Evolutionary conservation across 2,888 invertebrate genomes (phyloP).

Genomic region (Xestoiulus laeticollis): DNA sequence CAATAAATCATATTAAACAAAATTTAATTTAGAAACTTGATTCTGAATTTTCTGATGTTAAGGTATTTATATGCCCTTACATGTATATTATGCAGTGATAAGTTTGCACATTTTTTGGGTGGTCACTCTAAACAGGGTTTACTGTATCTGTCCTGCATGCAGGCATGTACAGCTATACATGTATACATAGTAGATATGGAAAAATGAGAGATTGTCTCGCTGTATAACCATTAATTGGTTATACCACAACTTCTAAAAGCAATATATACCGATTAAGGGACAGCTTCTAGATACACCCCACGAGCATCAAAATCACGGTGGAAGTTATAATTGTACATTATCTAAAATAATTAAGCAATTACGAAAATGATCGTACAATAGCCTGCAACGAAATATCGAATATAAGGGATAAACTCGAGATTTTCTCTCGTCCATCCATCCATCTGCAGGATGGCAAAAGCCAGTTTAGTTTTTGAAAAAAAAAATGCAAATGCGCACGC

Average conservation of each 20-base stretch:
- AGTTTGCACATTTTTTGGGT: too few relatives aligned
- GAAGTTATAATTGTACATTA: background rate
- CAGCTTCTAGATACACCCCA: background rate
- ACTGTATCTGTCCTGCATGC: too few relatives aligned
- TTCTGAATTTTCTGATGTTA: too few relatives aligned
- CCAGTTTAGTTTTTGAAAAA: background rate
- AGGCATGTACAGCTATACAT: too few relatives aligned
- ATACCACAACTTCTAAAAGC: background rate
- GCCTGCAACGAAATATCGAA: background rate
- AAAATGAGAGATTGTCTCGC: too few relatives aligned
- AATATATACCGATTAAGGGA: too few relatives aligned
- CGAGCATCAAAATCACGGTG: background rate
- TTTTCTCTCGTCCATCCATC: background rate
- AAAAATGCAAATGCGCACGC: constrained; percentile 37
- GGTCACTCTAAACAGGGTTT: too few relatives aligned
- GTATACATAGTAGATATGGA: too few relatives aligned
- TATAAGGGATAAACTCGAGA: background rate
- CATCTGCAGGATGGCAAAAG: background rate
- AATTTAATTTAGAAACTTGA: too few relatives aligned
- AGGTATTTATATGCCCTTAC: too few relatives aligned
- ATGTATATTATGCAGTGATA: too few relatives aligned
- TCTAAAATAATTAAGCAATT: background rate
- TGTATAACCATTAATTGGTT: background rate
- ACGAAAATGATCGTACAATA: background rate
- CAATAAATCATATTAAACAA: too few relatives aligned